Evolutionary conservation across 2,797 vertebrate genomes (phyloP).

Genomic region (Triplophysa yarkandensis): DNA sequence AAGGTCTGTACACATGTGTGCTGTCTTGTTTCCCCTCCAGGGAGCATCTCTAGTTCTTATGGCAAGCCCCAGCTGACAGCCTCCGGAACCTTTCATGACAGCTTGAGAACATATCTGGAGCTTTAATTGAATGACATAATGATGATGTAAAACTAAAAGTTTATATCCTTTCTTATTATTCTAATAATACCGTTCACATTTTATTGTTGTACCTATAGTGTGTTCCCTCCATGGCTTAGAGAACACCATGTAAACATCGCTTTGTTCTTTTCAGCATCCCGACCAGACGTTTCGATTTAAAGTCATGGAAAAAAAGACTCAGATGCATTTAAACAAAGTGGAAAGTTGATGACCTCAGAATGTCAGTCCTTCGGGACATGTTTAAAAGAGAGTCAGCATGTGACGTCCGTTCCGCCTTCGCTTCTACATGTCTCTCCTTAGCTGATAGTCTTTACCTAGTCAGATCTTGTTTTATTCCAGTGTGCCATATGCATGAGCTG

Average conservation of each 20-base stretch:
- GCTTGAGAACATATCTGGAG: not conserved
- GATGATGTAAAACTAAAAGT: not conserved
- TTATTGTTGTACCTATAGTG: not conserved
- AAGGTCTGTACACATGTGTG: conserved; percentile 35
- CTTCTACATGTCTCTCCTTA: conserved; percentile 1
- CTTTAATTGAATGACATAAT: not conserved
- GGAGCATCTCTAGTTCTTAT: conserved; percentile 12
- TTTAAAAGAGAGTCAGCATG: conserved; percentile 28
- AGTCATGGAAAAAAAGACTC: conserved; percentile 25
- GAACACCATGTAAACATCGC: not conserved
- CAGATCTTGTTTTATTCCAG: conserved; percentile 30
- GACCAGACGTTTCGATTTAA: not conserved
- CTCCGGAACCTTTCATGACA: not conserved
- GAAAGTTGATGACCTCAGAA: conserved; percentile 43
- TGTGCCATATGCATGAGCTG: conserved; percentile 60
- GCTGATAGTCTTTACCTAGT: not conserved
- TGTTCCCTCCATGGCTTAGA: not conserved
- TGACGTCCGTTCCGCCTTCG: conserved; percentile 3
- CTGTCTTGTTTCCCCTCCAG: conserved; percentile 34
- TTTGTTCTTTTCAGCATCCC: not conserved
- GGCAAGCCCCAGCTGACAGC: conserved; percentile 28
- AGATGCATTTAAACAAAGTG: conserved; percentile 42
- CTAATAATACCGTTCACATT: no score
- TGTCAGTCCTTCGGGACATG: conserved; percentile 15
- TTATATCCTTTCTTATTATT: no score